phyloP scores from a whole-genome alignment of 1,140 invertebrate genomes.

The Drosophila ficusphila region DNA sequence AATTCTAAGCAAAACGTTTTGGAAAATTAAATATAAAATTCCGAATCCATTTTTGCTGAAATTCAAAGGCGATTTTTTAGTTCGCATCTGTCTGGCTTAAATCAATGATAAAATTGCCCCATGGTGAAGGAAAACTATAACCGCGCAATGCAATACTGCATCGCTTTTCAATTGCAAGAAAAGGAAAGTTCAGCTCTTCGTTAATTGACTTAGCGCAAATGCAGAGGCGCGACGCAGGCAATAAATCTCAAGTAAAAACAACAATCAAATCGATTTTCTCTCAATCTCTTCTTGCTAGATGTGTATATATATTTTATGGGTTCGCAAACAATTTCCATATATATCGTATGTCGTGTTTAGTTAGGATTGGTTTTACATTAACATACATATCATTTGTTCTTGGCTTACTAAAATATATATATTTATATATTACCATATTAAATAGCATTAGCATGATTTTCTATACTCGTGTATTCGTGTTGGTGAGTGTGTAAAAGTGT shows the following conservation, averaged over 20 bases:
- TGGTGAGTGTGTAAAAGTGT: constrained; percentile 37
- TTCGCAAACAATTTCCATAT: constrained; percentile 65
- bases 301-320: constrained; percentile 58
- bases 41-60: background rate
- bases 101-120: background rate
- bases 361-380: constrained; percentile 70
- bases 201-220: constrained; percentile 50
- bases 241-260: constrained; percentile 45
- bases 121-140: constrained; percentile 1
- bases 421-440: constrained; percentile 57
- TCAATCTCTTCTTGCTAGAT: constrained; percentile 46
- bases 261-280: constrained; percentile 38
- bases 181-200: constrained; percentile 5
- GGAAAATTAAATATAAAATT: background rate
- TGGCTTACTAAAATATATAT: constrained; percentile 79
- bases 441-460: constrained; percentile 63
- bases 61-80: background rate
- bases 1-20: background rate
- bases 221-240: constrained; percentile 51
- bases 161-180: constrained; percentile 16
- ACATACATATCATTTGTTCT: constrained; percentile 63
- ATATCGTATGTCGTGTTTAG: constrained; percentile 52
- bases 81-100: background rate
- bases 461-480: constrained; percentile 47
- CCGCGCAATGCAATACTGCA: constrained; percentile 3